These are phyloP conservation scores for Zoroaster sp. DNA, from an alignment of 53 echinoderm and acorn worm genomes.

Conservation along the genomic window DNA sequence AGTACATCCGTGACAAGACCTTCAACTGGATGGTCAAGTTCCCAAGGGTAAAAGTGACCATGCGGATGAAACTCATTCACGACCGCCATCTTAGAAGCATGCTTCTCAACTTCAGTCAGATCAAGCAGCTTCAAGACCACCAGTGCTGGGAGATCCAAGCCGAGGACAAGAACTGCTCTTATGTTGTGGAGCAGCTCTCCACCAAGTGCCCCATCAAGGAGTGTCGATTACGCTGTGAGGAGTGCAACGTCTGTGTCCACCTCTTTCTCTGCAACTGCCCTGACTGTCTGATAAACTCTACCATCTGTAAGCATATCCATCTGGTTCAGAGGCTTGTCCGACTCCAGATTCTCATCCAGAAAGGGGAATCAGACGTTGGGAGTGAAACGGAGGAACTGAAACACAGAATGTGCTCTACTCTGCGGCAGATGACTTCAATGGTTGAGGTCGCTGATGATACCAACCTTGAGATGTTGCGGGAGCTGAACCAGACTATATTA, in stretches of 20 bases:
- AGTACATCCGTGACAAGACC: constrained; percentile 34
- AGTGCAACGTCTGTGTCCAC: constrained; percentile 44
- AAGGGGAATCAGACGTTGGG: background rate
- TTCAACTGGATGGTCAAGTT: constrained; percentile 46
- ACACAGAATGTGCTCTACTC: background rate
- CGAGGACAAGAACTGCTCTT: constrained; percentile 3
- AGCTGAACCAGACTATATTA: background rate
- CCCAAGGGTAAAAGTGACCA: constrained; percentile 34
- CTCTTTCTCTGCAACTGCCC: constrained; percentile 48
- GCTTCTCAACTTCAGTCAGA: constrained; percentile 11
- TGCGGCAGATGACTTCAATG: constrained; percentile 36
- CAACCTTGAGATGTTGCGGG: constrained; percentile 14
- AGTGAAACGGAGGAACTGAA: constrained; percentile 27
- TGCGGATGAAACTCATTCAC: constrained; percentile 28
- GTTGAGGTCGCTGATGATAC: constrained; percentile 8
- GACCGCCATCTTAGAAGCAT: constrained; percentile 44
- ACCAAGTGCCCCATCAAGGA: constrained; percentile 14
- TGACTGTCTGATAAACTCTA: constrained; percentile 44
- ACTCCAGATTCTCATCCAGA: constrained; percentile 23
- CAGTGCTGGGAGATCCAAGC: constrained; percentile 23
- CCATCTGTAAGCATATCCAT: constrained; percentile 58
- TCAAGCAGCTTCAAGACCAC: constrained; percentile 1
- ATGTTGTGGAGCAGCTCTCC: constrained; percentile 28
- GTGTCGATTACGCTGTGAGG: constrained; percentile 30
- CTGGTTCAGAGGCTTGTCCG: constrained; percentile 42